These are phyloP conservation scores for Euschistus heros DNA, from an alignment of 1,140 invertebrate species.

Conservation along the genomic window DNA sequence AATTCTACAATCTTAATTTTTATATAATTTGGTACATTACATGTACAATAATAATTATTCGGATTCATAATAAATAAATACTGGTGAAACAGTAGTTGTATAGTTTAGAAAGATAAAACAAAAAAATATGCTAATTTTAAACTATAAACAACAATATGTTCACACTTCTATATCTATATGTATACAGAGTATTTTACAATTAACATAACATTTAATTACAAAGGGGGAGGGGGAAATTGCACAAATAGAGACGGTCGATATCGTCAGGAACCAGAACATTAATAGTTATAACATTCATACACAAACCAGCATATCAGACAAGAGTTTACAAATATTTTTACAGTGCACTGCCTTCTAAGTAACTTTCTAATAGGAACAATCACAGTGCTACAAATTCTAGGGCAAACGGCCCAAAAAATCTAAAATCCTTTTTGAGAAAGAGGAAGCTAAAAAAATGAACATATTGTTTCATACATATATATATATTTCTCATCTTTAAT, in stretches of 20 bases:
- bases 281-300: constrained; percentile 7
- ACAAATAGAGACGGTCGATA: constrained; percentile 16
- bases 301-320: neutral
- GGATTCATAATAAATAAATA: constrained; percentile 28
- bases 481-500: constrained; percentile 19
- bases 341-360: constrained; percentile 24
- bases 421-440: constrained; percentile 19
- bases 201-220: constrained; percentile 25
- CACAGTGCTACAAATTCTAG: constrained; percentile 19
- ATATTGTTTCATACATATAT: constrained; percentile 12
- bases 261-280: constrained; percentile 9
- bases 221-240: constrained; percentile 21
- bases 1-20: constrained; percentile 29
- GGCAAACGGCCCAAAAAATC: constrained; percentile 15
- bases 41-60: constrained; percentile 30
- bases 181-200: constrained; percentile 18
- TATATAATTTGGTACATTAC: constrained; percentile 30
- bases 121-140: constrained; percentile 20
- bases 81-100: constrained; percentile 21
- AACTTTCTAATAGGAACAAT: constrained; percentile 23
- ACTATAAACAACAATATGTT: constrained; percentile 27
- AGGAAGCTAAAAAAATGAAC: constrained; percentile 19
- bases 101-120: constrained; percentile 22
- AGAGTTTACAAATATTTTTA: neutral
- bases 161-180: constrained; percentile 23